Base-by-base conservation (phyloP, 2,888 invertebrate species). In the Ophion obscuratus region DNA sequence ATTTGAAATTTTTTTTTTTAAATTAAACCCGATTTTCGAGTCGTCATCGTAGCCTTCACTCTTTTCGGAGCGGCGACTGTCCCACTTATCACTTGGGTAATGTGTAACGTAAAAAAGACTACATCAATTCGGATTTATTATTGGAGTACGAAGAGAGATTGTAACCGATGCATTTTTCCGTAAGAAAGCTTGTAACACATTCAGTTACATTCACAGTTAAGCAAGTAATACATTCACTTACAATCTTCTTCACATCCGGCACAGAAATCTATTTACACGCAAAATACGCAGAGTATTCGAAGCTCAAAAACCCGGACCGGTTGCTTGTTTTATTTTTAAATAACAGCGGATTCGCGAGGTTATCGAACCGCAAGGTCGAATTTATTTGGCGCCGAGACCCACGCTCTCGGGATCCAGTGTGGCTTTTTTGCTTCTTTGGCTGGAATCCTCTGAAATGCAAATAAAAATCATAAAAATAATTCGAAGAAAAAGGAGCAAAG, bases 371-470 rank as follows among this genome's bases (percentile, higher is more conserved):
- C 20, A 53, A 31, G 75, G 40, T 64, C 17, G 10, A 75, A 64
- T 84, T 89, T 81, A 84, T 84, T 91, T 90, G 70, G 47, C 89
- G 17, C 88, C 88, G 31, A 92, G 86, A 17, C 92, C 93, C 31
- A 93, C 88, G 6, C 89, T 87, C 81, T 93, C 93, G 3, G 91
- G 91, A 88, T 90, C 89, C 36, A 93, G 76, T 1, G 87, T 90
- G 47, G 89, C 88, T 79, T 92, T 93, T 75, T 91, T 93, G 77
- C 89, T 92, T 81, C 83, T 90, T 53, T 91, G 91, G 4, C 73
- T 62, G 2, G 89, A 14, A 36, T 71, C 68, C 10, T 92, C 93
- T 93, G 85, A 24, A 79, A 82, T 57, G 61, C 44, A 78, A 14
- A 14, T 44, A 77, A 7, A 68, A 59, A 68, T 36, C n/a, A 40